Percentiles rank a stretch among this genome's conserved stretches.
Evolutionary conservation across 2,797 vertebrate genomes (phyloP).

Genomic region (Varecia variegata): DNA sequence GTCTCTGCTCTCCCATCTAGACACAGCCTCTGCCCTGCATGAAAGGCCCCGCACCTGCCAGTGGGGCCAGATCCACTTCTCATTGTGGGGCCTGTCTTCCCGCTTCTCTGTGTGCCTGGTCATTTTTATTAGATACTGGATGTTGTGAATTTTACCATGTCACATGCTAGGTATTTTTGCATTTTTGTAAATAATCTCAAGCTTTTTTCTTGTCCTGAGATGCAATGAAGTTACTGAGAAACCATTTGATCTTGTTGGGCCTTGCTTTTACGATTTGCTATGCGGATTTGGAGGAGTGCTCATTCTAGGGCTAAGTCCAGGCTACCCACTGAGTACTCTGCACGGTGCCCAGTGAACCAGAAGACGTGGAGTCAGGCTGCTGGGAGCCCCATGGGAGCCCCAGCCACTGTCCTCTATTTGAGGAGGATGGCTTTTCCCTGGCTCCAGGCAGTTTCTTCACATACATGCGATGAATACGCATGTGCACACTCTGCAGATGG

Average conservation of each 20-base stretch:
- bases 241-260: background rate
- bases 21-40: background rate
- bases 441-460: background rate
- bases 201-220: background rate
- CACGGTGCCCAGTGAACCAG: background rate
- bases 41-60: background rate
- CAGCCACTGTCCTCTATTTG: background rate
- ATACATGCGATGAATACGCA: accelerated
- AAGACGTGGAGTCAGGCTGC: background rate
- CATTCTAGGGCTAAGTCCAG: background rate
- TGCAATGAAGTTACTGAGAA: background rate
- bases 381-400: background rate
- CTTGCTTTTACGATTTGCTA: background rate
- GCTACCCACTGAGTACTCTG: background rate
- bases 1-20: background rate
- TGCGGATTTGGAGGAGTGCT: background rate
- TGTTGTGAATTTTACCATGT: background rate
- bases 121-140: background rate
- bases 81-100: background rate
- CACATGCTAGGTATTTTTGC: background rate
- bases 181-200: background rate
- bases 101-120: background rate
- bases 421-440: background rate
- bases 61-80: background rate
- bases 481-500: background rate